Conservation (phyloP, 2,113 vertebrate species). For the Ploceus nigricollis region DNA sequence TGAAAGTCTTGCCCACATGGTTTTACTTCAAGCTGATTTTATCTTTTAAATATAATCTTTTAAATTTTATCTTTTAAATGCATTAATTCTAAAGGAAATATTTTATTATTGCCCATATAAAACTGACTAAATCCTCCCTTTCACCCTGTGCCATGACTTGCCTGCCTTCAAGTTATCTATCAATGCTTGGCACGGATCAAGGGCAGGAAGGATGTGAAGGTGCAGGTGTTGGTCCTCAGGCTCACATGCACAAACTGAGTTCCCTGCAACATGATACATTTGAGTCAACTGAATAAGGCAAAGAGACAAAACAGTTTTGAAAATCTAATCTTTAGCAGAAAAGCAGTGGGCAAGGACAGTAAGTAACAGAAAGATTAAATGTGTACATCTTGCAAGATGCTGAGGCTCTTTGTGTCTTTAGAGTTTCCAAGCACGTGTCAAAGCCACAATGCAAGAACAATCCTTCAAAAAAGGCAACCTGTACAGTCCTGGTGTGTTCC, state of each 20-base stretch:
- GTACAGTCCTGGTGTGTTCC: neutral
- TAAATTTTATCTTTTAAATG: neutral
- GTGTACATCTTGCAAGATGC: neutral
- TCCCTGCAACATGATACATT: neutral
- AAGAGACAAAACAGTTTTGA: neutral
- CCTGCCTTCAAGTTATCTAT: neutral
- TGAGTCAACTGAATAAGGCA: neutral
- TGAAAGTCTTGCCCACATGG: neutral
- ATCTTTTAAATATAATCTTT: too few species aligned
- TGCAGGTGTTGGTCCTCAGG: neutral
- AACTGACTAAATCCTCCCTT: neutral
- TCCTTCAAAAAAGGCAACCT: neutral
- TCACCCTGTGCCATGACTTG: neutral
- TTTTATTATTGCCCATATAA: neutral
- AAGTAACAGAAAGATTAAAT: neutral
- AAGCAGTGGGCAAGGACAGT: rapidly evolving
- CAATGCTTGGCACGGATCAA: neutral
- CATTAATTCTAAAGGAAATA: neutral
- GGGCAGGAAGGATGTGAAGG: neutral
- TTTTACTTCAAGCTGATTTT: neutral
- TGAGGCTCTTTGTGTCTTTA: neutral
- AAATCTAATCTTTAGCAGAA: neutral
- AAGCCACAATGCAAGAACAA: neutral
- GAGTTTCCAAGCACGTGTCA: neutral
- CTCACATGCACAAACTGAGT: neutral